A percentile compares a stretch with the other conserved stretches of the same genome.
These are phyloP conservation scores for Cuniculus paca DNA, from an alignment of 2,797 vertebrate species.

Conservation along the genomic window DNA sequence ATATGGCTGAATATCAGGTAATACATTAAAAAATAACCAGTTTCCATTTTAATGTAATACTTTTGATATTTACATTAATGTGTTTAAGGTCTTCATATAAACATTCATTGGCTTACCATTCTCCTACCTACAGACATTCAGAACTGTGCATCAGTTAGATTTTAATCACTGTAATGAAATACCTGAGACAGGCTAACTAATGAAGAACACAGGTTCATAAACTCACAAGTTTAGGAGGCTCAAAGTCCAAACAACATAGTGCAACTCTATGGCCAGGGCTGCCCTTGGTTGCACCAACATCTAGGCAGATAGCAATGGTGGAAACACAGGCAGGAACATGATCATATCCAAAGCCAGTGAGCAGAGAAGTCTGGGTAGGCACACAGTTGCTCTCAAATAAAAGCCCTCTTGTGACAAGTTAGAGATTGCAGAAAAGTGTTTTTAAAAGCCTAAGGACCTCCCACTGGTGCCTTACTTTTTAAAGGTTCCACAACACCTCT, in stretches of 20 bases:
- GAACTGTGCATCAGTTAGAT: not conserved
- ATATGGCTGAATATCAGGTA: not conserved
- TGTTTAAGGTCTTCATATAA: not conserved
- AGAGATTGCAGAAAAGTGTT: not conserved
- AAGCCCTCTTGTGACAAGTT: not conserved
- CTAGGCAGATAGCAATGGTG: not conserved
- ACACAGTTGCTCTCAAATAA: not conserved
- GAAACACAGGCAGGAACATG: not conserved
- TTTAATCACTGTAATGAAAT: not conserved
- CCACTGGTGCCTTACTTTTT: not conserved
- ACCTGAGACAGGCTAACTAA: not conserved
- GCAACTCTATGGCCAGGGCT: not conserved
- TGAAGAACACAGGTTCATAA: not conserved
- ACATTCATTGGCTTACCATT: not conserved
- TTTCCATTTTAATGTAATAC: not conserved
- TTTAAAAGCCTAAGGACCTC: not conserved
- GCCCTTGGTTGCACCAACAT: not conserved
- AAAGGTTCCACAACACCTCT: not conserved
- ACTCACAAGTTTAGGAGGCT: not conserved
- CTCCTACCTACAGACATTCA: not conserved
- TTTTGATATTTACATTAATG: slow-evolving; percentile 5
- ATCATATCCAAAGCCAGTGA: not conserved
- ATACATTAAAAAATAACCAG: not conserved
- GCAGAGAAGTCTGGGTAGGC: not conserved
- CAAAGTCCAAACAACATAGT: not conserved